phyloP scores from a whole-genome alignment of 2,113 vertebrate species.

The Syngnathus typhle region DNA sequence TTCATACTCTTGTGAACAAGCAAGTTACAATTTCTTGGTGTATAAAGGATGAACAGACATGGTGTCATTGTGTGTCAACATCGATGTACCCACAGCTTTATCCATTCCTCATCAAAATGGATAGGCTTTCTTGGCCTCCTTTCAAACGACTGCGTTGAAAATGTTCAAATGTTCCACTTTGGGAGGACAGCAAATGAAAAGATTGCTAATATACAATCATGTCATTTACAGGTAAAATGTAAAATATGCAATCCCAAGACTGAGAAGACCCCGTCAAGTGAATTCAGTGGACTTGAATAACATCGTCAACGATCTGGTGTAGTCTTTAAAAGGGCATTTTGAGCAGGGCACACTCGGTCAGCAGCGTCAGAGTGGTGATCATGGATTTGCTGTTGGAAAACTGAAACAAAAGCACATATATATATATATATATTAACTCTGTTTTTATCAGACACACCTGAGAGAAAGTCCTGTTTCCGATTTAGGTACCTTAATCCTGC shows the following conservation, averaged over 20 bases:
- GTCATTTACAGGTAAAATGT: neutral
- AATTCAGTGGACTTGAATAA: neutral
- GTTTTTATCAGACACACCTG: neutral
- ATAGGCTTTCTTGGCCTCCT: neutral
- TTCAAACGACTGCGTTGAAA: neutral
- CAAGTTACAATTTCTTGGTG: neutral
- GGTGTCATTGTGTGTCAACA: neutral
- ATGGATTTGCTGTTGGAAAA: slow-evolving; percentile 78
- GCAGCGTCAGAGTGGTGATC: slow-evolving; percentile 74
- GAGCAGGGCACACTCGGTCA: slow-evolving; percentile 80
- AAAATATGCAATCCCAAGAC: neutral
- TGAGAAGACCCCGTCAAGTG: neutral
- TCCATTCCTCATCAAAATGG: neutral
- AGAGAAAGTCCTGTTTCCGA: neutral
- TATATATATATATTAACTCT: neutral
- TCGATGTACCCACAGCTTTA: neutral
- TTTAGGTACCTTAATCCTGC: slow-evolving; percentile 82
- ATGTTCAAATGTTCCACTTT: no score
- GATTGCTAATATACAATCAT: neutral
- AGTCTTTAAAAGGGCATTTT: slow-evolving; percentile 64
- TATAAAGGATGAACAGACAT: neutral
- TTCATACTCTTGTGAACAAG: neutral
- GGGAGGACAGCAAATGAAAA: no score
- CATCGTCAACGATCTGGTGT: neutral
- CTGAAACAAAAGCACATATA: slow-evolving; percentile 59